These are phyloP conservation scores for Myotis yumanensis DNA, from an alignment of 2,113 vertebrate genomes.

Conservation along the genomic window DNA sequence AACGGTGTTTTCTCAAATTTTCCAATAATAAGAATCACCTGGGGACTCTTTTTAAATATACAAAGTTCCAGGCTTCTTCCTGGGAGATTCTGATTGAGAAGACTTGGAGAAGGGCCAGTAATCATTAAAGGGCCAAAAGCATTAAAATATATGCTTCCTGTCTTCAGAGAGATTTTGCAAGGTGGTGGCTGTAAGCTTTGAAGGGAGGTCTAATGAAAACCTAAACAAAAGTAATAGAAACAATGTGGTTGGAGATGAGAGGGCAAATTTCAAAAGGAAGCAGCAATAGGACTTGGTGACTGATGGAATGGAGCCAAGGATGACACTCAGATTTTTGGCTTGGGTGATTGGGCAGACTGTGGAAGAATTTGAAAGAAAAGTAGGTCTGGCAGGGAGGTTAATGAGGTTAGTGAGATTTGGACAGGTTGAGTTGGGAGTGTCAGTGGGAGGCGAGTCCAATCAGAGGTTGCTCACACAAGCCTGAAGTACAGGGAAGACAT, in stretches of 20 bases:
- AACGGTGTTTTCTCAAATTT: neutral
- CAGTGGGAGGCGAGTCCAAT: neutral
- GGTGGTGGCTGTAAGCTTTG: neutral
- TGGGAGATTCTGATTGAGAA: neutral
- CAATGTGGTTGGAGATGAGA: neutral
- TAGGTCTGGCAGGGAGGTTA: neutral
- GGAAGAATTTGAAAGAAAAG: neutral
- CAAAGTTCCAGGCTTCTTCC: neutral
- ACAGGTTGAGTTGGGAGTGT: neutral
- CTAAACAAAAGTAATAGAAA: slow-evolving; percentile 7
- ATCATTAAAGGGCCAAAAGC: neutral
- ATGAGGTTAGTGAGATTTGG: neutral
- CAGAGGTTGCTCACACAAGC: neutral
- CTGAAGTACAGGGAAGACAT: neutral
- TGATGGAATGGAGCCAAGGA: neutral
- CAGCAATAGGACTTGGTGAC: neutral
- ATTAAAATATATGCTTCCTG: neutral
- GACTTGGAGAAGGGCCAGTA: neutral
- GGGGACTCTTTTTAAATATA: neutral
- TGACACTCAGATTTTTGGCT: neutral
- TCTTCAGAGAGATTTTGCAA: neutral
- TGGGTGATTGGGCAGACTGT: neutral
- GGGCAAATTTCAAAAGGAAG: neutral
- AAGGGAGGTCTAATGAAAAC: neutral
- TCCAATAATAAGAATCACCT: neutral